Evolutionary conservation across 2,797 vertebrate species (phyloP).

Genomic region (Schizothorax lantsangensis): DNA sequence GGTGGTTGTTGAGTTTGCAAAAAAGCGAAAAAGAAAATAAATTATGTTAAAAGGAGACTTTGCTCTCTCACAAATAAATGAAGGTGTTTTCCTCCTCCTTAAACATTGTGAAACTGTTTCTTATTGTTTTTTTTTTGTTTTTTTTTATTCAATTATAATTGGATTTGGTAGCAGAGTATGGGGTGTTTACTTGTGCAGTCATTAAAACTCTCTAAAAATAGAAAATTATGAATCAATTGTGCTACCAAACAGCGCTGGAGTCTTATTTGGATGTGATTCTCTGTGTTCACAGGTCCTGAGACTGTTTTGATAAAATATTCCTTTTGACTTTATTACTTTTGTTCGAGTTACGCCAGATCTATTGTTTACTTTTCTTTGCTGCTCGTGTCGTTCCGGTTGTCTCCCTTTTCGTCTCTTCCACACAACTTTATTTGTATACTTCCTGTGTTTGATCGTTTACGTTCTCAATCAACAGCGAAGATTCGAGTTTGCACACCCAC

Average conservation of each 20-base stretch:
- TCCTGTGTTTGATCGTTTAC: slow-evolving; percentile 78
- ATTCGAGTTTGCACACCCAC: slow-evolving; percentile 50
- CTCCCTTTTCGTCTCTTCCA: slow-evolving; percentile 72
- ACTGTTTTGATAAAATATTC: slow-evolving; percentile 78
- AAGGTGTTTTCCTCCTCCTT: slow-evolving; percentile 74
- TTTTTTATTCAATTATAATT: slow-evolving; percentile 82
- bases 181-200: slow-evolving; percentile 78
- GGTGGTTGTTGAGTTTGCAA: slow-evolving; percentile 39
- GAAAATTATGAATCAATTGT: slow-evolving; percentile 80
- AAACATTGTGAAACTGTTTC: slow-evolving; percentile 65
- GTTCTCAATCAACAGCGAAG: slow-evolving; percentile 77
- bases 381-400: slow-evolving; percentile 42
- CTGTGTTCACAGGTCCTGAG: slow-evolving; percentile 72
- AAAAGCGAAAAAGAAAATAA: slow-evolving; percentile 58
- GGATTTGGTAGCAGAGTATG: slow-evolving; percentile 71
- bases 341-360: slow-evolving; percentile 75
- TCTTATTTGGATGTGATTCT: slow-evolving; percentile 64
- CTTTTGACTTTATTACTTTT: slow-evolving; percentile 72
- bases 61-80: slow-evolving; percentile 71
- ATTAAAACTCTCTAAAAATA: slow-evolving; percentile 85
- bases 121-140: slow-evolving; percentile 69
- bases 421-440: slow-evolving; percentile 72
- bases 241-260: slow-evolving; percentile 76
- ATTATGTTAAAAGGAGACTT: slow-evolving; percentile 61
- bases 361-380: slow-evolving; percentile 77